Base-by-base conservation (phyloP, 2,888 invertebrate species). In the Macrosoma leucophasiata region DNA sequence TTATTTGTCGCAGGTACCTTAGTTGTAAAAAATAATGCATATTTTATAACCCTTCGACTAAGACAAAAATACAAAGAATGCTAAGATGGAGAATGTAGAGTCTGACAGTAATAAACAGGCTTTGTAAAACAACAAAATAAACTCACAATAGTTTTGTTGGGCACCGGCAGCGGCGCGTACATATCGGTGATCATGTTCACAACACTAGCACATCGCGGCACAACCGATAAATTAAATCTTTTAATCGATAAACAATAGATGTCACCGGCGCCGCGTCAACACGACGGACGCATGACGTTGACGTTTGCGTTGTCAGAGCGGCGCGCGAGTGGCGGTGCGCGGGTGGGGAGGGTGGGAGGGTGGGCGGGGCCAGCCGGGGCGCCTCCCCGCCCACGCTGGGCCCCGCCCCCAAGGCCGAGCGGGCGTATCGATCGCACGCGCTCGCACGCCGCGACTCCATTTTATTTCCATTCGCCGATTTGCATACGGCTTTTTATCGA, bases 391-490 rank as follows among this genome's bases (percentile, higher is more conserved):
- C 81, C 68, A 71, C 69, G 52, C 60, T 46, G 47, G 38, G 65
- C 65, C 66, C 77, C 79, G 78, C 82, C 79, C 67, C 67, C 79
- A 79, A 81, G 79, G 81, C 78, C 78, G 74, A 38, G 60, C 63
- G 67, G 66, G 55, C 60, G 61, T 79, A 81, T 82, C 79, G 84
- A 82, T 84, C 84, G 78, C 71, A 76, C 75, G 75, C 78, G 76
- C 67, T 54, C 59, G 52, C 50, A 46, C 55, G 50, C 52, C 46
- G 53, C 61, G 78, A 77, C 78, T 79, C 81, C 84, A 84, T 84
- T 84, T 82, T 82, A 82, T 81, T 81, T 79, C 71, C 73, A 69
- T 66, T 75, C 61, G 62, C 66, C 60, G 71, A 82, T 84, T 82
- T 82, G 82, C 82, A 82, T 84, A 79, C 76, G 71, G 64, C 74